These are phyloP conservation scores for Meteorus colon DNA, from an alignment of 2,888 invertebrate genomes.

Conservation along the genomic window DNA sequence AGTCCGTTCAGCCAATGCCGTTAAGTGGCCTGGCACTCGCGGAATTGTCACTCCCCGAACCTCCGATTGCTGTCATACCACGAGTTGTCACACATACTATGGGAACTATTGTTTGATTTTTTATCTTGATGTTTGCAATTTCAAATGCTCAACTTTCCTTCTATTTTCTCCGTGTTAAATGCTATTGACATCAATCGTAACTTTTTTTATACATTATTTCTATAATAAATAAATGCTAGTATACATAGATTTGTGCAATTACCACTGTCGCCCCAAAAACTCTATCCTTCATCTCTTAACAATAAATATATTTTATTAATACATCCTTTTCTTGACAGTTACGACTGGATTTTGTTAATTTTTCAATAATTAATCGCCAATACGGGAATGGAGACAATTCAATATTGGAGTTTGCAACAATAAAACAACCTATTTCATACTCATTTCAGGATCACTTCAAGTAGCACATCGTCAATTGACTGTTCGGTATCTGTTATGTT, in stretches of 20 bases:
- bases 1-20: slow-evolving; percentile 72
- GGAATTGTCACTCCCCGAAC: slow-evolving; percentile 59
- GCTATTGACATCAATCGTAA: not conserved
- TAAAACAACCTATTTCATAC: not conserved
- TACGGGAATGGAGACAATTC: not conserved
- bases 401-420: not conserved
- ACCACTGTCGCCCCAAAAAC: slow-evolving; percentile 47
- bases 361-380: too few species aligned
- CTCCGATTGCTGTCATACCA: slow-evolving; percentile 53
- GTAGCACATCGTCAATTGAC: too few species aligned
- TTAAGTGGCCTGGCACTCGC: slow-evolving; percentile 66
- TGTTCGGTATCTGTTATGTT: not conserved
- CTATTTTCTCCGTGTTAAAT: not conserved
- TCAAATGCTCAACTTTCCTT: not conserved
- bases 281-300: not conserved
- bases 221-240: slow-evolving; percentile 11
- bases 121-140: not conserved
- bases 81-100: slow-evolving; percentile 50
- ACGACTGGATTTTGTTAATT: too few species aligned
- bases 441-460: too few species aligned
- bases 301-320: too few species aligned
- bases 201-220: not conserved
- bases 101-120: not conserved
- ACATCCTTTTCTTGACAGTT: too few species aligned
- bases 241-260: slow-evolving; percentile 48